phyloP scores from a whole-genome alignment of 2,797 vertebrate species.

The Prunella strophiata region DNA sequence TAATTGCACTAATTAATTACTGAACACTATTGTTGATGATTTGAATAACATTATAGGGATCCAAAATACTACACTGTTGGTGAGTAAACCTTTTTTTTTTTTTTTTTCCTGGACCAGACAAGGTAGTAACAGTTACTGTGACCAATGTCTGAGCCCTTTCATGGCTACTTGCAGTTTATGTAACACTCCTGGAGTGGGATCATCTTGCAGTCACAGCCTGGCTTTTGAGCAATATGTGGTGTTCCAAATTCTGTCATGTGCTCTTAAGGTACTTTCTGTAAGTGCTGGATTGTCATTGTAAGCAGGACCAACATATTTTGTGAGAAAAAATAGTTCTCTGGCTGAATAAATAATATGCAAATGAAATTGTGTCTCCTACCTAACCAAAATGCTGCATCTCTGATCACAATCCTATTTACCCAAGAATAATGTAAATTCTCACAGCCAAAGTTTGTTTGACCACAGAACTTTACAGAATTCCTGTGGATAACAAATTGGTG shows the following conservation, averaged over 20 bases:
- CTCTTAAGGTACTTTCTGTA: background rate
- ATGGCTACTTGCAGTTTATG: background rate
- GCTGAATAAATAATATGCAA: slow-evolving; percentile 49
- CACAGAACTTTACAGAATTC: slow-evolving; percentile 63
- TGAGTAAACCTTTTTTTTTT: background rate
- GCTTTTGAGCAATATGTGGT: background rate
- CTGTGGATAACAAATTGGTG: slow-evolving; percentile 62
- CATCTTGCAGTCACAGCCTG: background rate
- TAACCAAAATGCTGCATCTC: slow-evolving; percentile 4
- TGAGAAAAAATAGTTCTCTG: slow-evolving; percentile 29
- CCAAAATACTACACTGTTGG: background rate
- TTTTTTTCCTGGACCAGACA: background rate
- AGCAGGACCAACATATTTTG: background rate
- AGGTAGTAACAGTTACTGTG: background rate
- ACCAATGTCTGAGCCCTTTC: background rate
- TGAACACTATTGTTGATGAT: background rate
- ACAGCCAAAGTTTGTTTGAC: slow-evolving; percentile 47
- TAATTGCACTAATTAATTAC: background rate
- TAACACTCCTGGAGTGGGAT: background rate
- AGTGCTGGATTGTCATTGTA: background rate
- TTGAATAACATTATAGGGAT: background rate
- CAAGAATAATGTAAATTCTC: slow-evolving; percentile 60
- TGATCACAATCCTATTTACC: slow-evolving; percentile 21
- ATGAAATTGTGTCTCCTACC: background rate
- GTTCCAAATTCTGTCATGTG: background rate